Conservation (phyloP, 2,797 vertebrate species). For the Crotalus adamanteus region DNA sequence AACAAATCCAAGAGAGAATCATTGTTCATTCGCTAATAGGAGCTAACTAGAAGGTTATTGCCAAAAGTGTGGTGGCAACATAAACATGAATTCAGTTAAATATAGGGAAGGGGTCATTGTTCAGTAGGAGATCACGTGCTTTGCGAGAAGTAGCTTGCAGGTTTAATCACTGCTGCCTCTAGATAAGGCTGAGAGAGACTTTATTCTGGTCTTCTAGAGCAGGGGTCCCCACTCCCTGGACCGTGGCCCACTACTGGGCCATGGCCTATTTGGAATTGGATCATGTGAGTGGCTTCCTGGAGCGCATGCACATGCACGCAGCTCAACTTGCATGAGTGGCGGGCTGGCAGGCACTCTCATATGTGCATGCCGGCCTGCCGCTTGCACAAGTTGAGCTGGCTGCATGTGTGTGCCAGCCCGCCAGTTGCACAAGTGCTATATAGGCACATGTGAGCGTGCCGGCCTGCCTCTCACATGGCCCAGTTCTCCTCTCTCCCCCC, state of each 20-base stretch:
- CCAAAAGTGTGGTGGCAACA: not conserved
- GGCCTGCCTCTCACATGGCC: no score
- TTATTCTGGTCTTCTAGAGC: not conserved
- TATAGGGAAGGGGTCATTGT: not conserved
- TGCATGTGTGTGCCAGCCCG: no score
- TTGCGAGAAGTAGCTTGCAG: not conserved
- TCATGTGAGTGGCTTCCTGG: not conserved
- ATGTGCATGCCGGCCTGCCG: not conserved
- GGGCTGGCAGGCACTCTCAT: no score
- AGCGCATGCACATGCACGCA: not conserved
- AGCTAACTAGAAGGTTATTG: not conserved
- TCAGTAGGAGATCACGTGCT: not conserved
- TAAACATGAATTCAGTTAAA: not conserved
- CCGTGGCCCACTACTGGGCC: no score
- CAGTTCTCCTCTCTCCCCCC: not conserved
- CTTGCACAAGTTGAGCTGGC: not conserved
- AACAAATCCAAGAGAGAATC: not conserved
- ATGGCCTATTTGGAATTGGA: not conserved
- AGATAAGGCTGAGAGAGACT: not conserved
- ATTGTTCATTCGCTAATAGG: not conserved
- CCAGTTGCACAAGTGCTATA: not conserved
- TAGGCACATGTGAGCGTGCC: fast-evolving
- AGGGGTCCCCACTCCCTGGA: not conserved
- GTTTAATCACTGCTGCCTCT: not conserved
- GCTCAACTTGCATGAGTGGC: not conserved